Conservation (phyloP, 2,113 vertebrate genomes). For the Mastomys coucha region DNA sequence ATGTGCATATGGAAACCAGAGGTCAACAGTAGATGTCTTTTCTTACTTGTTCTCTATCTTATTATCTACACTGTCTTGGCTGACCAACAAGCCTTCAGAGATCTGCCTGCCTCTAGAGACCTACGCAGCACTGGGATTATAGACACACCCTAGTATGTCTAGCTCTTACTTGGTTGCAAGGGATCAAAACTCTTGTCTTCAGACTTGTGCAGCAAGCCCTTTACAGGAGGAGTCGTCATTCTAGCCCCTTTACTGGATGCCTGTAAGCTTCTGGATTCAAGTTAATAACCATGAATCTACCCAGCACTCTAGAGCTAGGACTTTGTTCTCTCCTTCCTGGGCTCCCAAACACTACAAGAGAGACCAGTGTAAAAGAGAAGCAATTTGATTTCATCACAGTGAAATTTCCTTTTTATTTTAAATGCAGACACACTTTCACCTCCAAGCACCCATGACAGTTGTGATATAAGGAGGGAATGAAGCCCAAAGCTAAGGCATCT, state of each 20-base stretch:
- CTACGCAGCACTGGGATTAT: background rate
- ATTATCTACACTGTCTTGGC: background rate
- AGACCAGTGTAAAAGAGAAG: background rate
- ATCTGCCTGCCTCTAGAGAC: background rate
- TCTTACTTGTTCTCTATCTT: background rate
- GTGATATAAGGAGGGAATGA: rapidly evolving
- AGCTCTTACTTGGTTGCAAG: background rate
- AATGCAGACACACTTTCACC: background rate
- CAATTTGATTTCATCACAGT: background rate
- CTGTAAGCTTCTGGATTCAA: background rate
- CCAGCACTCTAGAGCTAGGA: background rate
- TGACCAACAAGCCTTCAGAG: background rate
- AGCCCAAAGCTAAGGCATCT: background rate
- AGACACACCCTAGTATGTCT: background rate
- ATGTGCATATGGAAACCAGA: background rate
- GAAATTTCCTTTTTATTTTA: background rate
- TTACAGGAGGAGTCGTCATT: background rate
- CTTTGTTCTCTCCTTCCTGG: too few species aligned
- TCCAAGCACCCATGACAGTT: background rate
- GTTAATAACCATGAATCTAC: background rate
- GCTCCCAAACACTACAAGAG: background rate
- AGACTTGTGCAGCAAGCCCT: background rate
- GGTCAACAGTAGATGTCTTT: background rate
- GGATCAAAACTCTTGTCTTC: background rate
- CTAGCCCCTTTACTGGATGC: rapidly evolving